Conservation (phyloP, 2,113 vertebrate genomes). For the Tachycineta bicolor region DNA sequence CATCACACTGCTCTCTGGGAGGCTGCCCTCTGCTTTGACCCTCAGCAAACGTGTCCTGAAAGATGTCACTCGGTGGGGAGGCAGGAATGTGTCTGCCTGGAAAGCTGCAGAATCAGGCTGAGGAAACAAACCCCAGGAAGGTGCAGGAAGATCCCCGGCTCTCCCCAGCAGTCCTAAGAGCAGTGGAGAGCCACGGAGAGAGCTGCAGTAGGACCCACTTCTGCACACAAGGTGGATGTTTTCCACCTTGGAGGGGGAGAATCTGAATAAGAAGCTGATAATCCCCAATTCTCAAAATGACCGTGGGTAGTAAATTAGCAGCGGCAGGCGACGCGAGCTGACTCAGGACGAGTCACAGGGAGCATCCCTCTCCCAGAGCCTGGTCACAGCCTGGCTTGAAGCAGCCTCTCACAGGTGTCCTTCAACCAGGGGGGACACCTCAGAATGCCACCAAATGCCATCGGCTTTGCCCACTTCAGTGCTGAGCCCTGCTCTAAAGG, state of each 20-base stretch:
- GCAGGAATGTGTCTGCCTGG: neutral
- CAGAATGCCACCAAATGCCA: neutral
- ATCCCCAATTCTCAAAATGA: neutral
- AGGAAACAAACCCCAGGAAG: neutral
- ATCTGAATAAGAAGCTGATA: neutral
- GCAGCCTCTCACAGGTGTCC: neutral
- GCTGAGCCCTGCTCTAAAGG: neutral
- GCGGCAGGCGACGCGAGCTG: neutral
- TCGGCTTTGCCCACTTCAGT: fast-evolving
- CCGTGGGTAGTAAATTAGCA: neutral
- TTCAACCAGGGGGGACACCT: neutral
- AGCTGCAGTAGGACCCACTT: neutral
- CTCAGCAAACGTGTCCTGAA: neutral
- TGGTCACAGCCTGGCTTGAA: neutral
- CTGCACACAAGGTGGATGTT: neutral
- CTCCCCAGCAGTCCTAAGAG: neutral
- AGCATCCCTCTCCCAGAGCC: neutral
- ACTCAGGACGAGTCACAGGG: neutral
- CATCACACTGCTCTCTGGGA: neutral
- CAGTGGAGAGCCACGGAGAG: neutral
- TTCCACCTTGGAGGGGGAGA: neutral
- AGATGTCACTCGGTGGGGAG: neutral
- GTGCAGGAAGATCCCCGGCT: neutral
- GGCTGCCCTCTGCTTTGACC: neutral
- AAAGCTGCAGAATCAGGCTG: neutral